Conservation (phyloP, 2,113 vertebrate genomes). For the Telmatochromis bifrenatus region DNA sequence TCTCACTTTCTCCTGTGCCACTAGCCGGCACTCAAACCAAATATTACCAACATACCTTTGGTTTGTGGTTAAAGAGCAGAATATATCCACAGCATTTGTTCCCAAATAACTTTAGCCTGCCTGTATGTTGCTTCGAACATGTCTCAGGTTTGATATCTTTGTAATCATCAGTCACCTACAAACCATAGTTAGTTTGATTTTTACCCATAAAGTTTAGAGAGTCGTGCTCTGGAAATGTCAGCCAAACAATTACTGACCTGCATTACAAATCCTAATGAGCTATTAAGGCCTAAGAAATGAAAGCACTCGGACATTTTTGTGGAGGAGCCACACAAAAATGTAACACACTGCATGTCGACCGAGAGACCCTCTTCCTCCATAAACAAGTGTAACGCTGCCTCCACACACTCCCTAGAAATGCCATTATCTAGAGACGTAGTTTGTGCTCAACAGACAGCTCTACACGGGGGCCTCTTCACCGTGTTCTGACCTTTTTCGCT, state of each 20-base stretch:
- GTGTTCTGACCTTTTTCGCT: conserved; percentile 21
- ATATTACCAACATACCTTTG: neutral
- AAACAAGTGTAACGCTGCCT: neutral
- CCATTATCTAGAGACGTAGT: neutral
- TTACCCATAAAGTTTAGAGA: neutral
- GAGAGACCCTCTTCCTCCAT: neutral
- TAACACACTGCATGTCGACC: neutral
- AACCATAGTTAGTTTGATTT: neutral
- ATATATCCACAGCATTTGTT: neutral
- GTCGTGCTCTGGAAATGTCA: neutral
- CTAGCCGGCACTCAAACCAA: neutral
- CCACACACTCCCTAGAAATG: neutral
- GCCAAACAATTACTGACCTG: neutral
- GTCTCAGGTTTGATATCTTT: neutral
- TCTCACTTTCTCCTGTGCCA: neutral
- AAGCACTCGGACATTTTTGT: neutral
- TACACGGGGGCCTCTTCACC: neutral
- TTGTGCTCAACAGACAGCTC: neutral
- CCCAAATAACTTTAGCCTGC: neutral
- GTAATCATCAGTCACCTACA: neutral
- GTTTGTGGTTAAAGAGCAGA: neutral
- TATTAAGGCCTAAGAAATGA: neutral
- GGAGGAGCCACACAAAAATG: neutral
- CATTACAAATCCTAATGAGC: neutral
- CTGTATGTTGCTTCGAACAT: neutral